Evolutionary conservation across 2,113 vertebrate genomes (phyloP), one percentile per base, ranked within the genome.

Genomic region (Phaethon lepturus): DNA sequence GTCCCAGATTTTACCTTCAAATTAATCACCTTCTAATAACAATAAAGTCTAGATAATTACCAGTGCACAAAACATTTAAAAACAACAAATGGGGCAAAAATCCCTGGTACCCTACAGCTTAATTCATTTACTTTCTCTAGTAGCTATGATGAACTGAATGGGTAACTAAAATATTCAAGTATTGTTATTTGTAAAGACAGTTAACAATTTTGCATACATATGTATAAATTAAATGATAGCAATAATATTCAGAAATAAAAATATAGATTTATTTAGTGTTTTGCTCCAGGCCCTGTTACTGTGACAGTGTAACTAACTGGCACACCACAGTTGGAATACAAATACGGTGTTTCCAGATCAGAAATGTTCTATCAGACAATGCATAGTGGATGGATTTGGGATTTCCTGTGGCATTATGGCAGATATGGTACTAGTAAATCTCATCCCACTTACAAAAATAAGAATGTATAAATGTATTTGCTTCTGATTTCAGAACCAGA

Each of bases 81-180:
- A 92, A 22, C 6, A 72, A 5, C 7, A 89, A 93, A 35, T 18
- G 20, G 2, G 19, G 6, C 2, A 24, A 81, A 92, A 59, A 17
- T 0, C 0, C 2, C 7, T 15, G n/a, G 13, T 56, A 35, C 22
- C 4, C 8, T 56, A 64, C 4, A 62, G 6, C 3, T 59, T 59
- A 55, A 75, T 63, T 83, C 0, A 44, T 53, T 47, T 50, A 59
- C 3, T 81, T 81, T 55, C 2, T 0, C 2, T 44, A 33, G n/a
- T 23, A 53, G 11, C 8, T 75, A 24, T 35, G 31, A 64, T 71
- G 13, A 69, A 64, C 28, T 58, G 38, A 66, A 53, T 6, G 10
- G 6, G 10, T 53, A 69, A 58, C 28, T 47, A 22, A 94, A 93
- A 86, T 66, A 49, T 42, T 74, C 2, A 49, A 49, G 13, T 66